These are phyloP conservation scores for Hepsetus odoe DNA, from an alignment of 2,113 vertebrate genomes.

Conservation along the genomic window DNA sequence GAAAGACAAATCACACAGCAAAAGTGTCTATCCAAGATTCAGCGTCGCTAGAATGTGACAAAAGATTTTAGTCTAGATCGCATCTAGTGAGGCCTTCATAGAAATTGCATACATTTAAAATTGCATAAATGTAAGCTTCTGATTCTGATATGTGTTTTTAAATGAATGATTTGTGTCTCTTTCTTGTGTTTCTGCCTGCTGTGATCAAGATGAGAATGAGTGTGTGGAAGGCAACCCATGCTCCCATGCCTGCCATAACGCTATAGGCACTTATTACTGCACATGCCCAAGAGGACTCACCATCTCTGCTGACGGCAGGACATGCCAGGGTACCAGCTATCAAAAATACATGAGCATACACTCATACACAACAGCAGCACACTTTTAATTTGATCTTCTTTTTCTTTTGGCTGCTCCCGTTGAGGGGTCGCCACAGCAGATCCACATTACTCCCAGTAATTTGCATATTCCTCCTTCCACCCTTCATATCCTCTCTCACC, in stretches of 20 bases:
- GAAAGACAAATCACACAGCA: not conserved
- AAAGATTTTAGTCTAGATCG: not conserved
- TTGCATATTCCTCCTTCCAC: too few species aligned
- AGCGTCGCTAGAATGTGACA: not conserved
- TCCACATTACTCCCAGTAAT: too few species aligned
- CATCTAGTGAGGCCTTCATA: not conserved
- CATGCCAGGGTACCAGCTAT: conserved; percentile 84
- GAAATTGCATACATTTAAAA: too few species aligned
- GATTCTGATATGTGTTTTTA: not conserved
- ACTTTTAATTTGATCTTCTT: too few species aligned
- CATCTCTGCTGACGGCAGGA: conserved; percentile 90
- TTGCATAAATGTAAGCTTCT: not conserved
- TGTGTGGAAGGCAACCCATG: conserved; percentile 84
- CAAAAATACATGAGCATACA: conserved; percentile 16
- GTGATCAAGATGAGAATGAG: conserved; percentile 87
- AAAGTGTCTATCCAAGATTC: not conserved
- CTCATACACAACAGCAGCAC: not conserved
- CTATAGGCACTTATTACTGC: conserved; percentile 90
- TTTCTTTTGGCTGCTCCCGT: too few species aligned
- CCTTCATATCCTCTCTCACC: too few species aligned
- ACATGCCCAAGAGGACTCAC: conserved; percentile 90
- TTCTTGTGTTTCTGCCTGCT: conserved; percentile 16
- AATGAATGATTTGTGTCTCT: not conserved
- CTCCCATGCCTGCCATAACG: conserved; percentile 91
- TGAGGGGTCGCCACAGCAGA: too few species aligned